Evolutionary conservation across 2,888 invertebrate genomes (phyloP), one percentile per base, ranked within the genome.

Genomic region (Scrobipalpa atriplicella): DNA sequence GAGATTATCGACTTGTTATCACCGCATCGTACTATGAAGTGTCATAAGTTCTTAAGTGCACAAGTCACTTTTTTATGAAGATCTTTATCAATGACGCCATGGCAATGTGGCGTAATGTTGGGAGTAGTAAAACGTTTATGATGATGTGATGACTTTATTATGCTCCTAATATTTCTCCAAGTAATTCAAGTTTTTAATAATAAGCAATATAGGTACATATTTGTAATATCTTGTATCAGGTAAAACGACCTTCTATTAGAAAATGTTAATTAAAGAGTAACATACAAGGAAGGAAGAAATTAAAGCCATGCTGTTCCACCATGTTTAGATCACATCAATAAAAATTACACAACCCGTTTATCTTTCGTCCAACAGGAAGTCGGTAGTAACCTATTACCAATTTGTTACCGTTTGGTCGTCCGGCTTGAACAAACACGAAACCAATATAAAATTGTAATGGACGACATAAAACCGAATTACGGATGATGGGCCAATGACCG

Each of bases 401-500:
- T 58, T 58, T 38, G 58, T 58, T 58, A 36, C 58, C 58, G 58
- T 58, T 58, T 36, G 7, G 43, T 63, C 51, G 52, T 64, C 58
- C 41, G 68, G 67, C 69, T 62, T 3, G 36, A 29, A 19, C 19
- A 56, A 56, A 56, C 36, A 66, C 63, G 56, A 54, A 68, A 67
- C 54, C 69, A 71, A 58, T 58, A 36, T 58, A 56, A 56, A 56
- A 56, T 21, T 56, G 54, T 56, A 56, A 74, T 72, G 73, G 71
- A 70, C 70, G 62, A 69, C 70, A 76, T 77, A 74, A 76, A 76
- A 74, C 65, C 66, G 69, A 71, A 72, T 71, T 68, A 69, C 68
- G 71, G 75, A 78, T 75, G 71, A 68, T 69, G 80, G 72, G 78
- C 62, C 75, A 69, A 76, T 77, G 78, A 74, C 80, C 75, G 74